Base-by-base conservation (phyloP, 2,113 vertebrate species). In the Tursiops truncatus region DNA sequence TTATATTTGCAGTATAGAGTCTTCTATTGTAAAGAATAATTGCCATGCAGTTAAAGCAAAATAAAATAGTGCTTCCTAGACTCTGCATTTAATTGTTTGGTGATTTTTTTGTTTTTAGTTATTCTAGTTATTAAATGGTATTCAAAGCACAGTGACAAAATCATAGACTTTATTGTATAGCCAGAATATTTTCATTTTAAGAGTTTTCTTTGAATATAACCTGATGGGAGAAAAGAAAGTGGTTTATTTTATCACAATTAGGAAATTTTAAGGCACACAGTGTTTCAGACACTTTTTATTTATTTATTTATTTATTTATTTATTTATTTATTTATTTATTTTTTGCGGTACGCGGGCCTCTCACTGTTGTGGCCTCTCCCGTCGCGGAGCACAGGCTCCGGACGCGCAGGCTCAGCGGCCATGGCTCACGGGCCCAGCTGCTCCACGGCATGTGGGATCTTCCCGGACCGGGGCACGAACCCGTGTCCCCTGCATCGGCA, bases 1-100 rank as follows among this genome's bases (percentile, higher is more conserved):
- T 97, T 98, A 95, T 36, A 36, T 81, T 97, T 95, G 8, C 62
- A 65, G 58, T 81, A 63, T 12, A 41, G 7, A 96, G 70, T 63
- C 60, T 96, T 97, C 88, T 50, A 4, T 65, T 56, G 26, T 70
- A 96, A 97, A 94, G 47, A 95, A 67, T n/a, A 70, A 81, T 50
- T 68, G 12, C 23, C 21, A 44, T 14, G 1, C 2, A 41, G 7
- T 56, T 67, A 82, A 62, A 91, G 47, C 31, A 41, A 89, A 81
- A 74, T 67, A 36, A 67, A 89, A 91, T 70, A 26, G 6, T 21
- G 31, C 3, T 82, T 77, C 20, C 58, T 44, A 38, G 12, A 23
- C 2, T 25, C 4, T 63, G 6, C 11, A 33, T 62, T 63, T 91
- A 20, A 25, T 70, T 74, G 10, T 47, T 71, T 84, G 31, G 4